These are phyloP conservation scores for Calliphora vicina DNA, from an alignment of 1,140 invertebrate genomes.

Conservation along the genomic window DNA sequence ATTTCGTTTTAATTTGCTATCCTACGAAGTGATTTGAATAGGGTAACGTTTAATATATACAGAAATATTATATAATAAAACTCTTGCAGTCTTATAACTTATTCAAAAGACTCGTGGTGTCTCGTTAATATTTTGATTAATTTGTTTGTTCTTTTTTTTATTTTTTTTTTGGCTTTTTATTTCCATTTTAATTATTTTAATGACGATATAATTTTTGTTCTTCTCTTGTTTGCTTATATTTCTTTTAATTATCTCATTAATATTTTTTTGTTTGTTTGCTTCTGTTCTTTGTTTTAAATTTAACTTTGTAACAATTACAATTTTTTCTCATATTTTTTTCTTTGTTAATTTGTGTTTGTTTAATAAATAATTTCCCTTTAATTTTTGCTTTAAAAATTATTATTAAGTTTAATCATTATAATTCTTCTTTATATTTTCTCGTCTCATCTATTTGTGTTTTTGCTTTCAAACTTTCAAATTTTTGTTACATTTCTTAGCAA, in stretches of 20 bases:
- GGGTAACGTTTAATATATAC: no score
- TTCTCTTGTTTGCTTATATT: background rate
- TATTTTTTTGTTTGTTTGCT: background rate
- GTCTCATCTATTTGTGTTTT: background rate
- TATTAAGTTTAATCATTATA: background rate
- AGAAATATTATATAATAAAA: no score
- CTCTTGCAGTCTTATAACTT: no score
- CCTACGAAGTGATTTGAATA: background rate
- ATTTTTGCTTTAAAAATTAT: background rate
- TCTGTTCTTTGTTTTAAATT: background rate
- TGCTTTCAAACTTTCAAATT: background rate
- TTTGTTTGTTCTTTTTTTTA: background rate
- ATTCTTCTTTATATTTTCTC: background rate
- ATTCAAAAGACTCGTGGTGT: background rate
- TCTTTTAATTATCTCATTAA: background rate
- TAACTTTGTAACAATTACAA: background rate
- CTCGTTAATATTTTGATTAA: background rate
- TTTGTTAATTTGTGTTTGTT: background rate
- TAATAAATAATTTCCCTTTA: background rate
- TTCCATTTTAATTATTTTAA: constrained; percentile 14
- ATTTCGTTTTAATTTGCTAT: background rate
- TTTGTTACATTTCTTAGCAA: constrained; percentile 52
- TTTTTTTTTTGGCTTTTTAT: background rate
- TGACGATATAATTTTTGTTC: constrained; percentile 12
- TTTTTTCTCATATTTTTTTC: constrained; percentile 3